Evolutionary conservation across 2,113 vertebrate genomes (phyloP), one percentile per base, ranked within the genome.

Genomic region (Rhabdomys dilectus): DNA sequence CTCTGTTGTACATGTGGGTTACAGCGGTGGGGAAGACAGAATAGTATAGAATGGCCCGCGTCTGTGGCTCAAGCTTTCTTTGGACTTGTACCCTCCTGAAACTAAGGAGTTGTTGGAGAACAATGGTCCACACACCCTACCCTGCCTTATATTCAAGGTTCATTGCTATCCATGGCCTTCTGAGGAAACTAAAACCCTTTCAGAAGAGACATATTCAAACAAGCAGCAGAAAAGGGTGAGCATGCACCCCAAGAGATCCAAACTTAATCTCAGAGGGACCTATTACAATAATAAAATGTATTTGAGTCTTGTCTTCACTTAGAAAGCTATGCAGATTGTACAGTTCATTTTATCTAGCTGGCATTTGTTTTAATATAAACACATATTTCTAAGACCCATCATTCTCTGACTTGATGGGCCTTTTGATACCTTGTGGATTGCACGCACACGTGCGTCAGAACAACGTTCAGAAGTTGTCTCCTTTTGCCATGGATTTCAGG

Each of bases 331-430:
- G 45, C 10, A 96, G 21, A 84, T 68, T 91, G 3, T 77, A 64
- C 58, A 56, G 85, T 90, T 91, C 68, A 56, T 93, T 96, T 70
- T 11, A 66, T 92, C 2, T 94, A 62, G 91, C 53, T 51, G 66
- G 0, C 91, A 58, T 87, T 95, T 92, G 19, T 91, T 95, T 94
- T 95, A 89, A 93, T 80, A 42, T n/a, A 48, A 60, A 90, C 81
- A 1, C 56, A 11, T 96, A 60, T 92, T 89, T 51, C 62, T 70
- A 92, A 77, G 39, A 92, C 80, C 39, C 88, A 31, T 77, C 75
- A 87, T 94, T 73, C 12, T 91, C 0, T 93, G 60, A 82, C 29
- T 87, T 95, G 19, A 36, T 58, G 58, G 34, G 56, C 5, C 29
- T 91, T 68, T 76, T 82, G 53, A 93, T 89, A 34, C 24, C 45